phyloP scores from a whole-genome alignment of 2,113 vertebrate genomes.

The Centrocercus urophasianus region DNA sequence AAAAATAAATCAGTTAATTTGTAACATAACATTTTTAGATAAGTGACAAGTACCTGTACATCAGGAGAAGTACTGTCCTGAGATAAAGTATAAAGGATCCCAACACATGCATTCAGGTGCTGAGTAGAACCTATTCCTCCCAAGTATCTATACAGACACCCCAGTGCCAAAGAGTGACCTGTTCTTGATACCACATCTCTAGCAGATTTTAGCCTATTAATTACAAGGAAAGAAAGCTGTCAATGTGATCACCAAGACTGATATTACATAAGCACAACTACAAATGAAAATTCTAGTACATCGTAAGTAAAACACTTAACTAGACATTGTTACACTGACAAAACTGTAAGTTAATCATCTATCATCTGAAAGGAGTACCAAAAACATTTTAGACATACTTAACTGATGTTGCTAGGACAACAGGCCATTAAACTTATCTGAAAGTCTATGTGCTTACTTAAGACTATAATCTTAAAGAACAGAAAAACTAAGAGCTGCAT shows the following conservation, averaged over 20 bases:
- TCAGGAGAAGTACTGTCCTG: slow-evolving; percentile 96
- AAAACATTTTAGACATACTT: background rate
- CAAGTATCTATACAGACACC: slow-evolving; percentile 87
- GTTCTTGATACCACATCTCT: slow-evolving; percentile 90
- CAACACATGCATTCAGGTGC: slow-evolving; percentile 88
- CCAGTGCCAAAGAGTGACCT: slow-evolving; percentile 89
- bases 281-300: background rate
- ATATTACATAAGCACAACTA: background rate
- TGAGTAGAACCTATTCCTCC: slow-evolving; percentile 89
- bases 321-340: background rate
- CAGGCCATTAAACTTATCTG: background rate
- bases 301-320: background rate
- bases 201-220: slow-evolving; percentile 86
- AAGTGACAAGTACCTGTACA: slow-evolving; percentile 84
- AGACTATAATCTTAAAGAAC: background rate
- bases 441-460: background rate
- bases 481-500: background rate
- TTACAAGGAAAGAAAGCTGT: slow-evolving; percentile 20
- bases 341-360: background rate
- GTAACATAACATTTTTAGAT: background rate
- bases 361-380: background rate
- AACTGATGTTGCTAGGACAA: background rate
- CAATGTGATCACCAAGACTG: background rate
- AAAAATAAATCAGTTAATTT: background rate
- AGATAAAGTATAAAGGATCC: slow-evolving; percentile 91